A percentile compares a stretch with the other conserved stretches of the same genome.
Evolutionary conservation across 2,797 vertebrate genomes (phyloP).

Genomic region (Sphaeramia orbicularis): DNA sequence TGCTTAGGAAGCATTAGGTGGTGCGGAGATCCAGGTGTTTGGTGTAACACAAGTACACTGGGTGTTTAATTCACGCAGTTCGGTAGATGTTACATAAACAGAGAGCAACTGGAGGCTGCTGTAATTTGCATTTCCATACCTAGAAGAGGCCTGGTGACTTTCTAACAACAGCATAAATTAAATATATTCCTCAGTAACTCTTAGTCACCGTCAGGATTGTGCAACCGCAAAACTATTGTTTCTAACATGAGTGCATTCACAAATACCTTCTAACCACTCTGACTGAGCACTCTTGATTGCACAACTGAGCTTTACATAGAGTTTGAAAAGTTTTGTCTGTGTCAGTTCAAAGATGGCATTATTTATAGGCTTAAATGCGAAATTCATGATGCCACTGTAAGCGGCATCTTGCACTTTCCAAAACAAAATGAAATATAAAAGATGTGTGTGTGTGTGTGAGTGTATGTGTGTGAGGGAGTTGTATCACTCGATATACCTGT

Average conservation of each 20-base stretch:
- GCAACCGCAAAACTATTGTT: background rate
- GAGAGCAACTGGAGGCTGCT: constrained; percentile 26
- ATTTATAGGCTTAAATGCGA: background rate
- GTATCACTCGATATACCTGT: background rate
- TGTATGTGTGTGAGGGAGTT: background rate
- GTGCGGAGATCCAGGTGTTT: constrained; percentile 12
- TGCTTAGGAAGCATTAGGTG: background rate
- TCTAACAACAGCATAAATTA: constrained; percentile 21
- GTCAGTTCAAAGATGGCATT: background rate
- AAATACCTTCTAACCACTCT: background rate
- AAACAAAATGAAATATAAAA: background rate
- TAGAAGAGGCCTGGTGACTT: constrained; percentile 21
- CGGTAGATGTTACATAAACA: constrained; percentile 31
- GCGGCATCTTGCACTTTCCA: too few relatives aligned
- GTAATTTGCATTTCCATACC: constrained; percentile 26
- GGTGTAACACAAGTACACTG: constrained; percentile 14
- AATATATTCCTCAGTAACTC: constrained; percentile 19
- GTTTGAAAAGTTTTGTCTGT: background rate
- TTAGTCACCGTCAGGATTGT: constrained; percentile 2
- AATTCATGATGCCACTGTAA: background rate
- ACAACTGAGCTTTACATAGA: background rate
- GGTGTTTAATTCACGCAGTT: constrained; percentile 16
- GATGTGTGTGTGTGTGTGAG: too few relatives aligned
- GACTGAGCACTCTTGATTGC: background rate
- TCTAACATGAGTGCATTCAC: constrained; percentile 1